Percentiles rank a stretch among this genome's conserved stretches.
Evolutionary conservation across 2,113 vertebrate species (phyloP).

Genomic region (Setophaga petechia): DNA sequence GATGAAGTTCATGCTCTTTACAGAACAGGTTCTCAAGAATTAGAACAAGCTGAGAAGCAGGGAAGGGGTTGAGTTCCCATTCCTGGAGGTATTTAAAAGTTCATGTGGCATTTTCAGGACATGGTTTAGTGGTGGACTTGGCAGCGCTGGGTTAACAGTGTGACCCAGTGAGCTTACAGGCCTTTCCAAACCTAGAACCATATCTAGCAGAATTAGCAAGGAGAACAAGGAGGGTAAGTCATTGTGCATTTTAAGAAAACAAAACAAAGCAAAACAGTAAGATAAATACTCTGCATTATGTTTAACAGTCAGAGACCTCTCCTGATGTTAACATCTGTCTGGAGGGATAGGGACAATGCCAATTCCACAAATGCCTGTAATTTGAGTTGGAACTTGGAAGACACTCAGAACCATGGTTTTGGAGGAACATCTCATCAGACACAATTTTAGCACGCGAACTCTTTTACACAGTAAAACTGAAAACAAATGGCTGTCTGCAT

Average conservation of each 20-base stretch:
- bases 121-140: background rate
- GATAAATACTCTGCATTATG: background rate
- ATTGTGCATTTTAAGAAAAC: background rate
- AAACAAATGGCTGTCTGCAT: slow-evolving; percentile 64
- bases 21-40: background rate
- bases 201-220: background rate
- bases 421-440: slow-evolving; percentile 42
- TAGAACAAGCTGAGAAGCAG: background rate
- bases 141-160: background rate
- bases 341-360: background rate
- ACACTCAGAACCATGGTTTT: background rate
- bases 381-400: slow-evolving; percentile 49
- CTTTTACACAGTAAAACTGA: slow-evolving; percentile 35
- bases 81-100: background rate
- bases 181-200: background rate
- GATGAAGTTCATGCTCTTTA: background rate
- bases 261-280: background rate
- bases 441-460: slow-evolving; percentile 26
- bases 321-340: slow-evolving; percentile 29
- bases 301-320: background rate
- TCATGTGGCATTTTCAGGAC: background rate
- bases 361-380: slow-evolving; percentile 46
- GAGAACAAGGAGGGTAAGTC: background rate
- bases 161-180: background rate
- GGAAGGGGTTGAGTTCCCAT: background rate